A percentile compares a stretch with the other conserved stretches of the same genome.
phyloP scores from a whole-genome alignment of 2,888 invertebrate species.

The Strigamia transsilvanica region DNA sequence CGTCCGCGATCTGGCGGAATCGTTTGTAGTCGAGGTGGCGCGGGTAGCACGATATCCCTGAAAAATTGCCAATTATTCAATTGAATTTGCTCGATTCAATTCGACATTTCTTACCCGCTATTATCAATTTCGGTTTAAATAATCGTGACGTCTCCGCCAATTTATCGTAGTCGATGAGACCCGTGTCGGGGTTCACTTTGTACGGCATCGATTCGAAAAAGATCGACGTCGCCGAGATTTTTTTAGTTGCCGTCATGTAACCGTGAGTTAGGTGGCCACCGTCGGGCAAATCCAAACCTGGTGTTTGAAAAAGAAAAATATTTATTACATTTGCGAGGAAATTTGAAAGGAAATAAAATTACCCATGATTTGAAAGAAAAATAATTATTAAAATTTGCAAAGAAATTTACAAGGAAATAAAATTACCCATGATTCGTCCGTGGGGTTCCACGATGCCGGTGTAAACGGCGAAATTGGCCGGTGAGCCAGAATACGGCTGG shows the following conservation, averaged over 20 bases:
- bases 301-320: too few relatives aligned
- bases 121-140: constrained; percentile 90
- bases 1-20: constrained; percentile 82
- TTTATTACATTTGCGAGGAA: too few relatives aligned
- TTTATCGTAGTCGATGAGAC: constrained; percentile 91
- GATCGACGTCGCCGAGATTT: constrained; percentile 95
- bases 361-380: constrained; percentile 79
- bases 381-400: constrained; percentile 28
- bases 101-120: constrained; percentile 77
- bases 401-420: too few relatives aligned
- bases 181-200: constrained; percentile 79
- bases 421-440: constrained; percentile 93
- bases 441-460: constrained; percentile 89
- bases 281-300: constrained; percentile 90
- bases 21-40: constrained; percentile 89
- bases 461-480: constrained; percentile 96
- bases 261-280: constrained; percentile 94
- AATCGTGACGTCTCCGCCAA: constrained; percentile 81
- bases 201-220: constrained; percentile 99
- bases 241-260: constrained; percentile 88
- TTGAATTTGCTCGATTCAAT: too few relatives aligned
- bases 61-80: too few relatives aligned
- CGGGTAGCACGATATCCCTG: constrained; percentile 88
- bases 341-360: too few relatives aligned
- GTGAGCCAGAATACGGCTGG: constrained; percentile 94